These are phyloP conservation scores for Drosophila busckii DNA, from an alignment of 1,140 invertebrate species.

Conservation along the genomic window DNA sequence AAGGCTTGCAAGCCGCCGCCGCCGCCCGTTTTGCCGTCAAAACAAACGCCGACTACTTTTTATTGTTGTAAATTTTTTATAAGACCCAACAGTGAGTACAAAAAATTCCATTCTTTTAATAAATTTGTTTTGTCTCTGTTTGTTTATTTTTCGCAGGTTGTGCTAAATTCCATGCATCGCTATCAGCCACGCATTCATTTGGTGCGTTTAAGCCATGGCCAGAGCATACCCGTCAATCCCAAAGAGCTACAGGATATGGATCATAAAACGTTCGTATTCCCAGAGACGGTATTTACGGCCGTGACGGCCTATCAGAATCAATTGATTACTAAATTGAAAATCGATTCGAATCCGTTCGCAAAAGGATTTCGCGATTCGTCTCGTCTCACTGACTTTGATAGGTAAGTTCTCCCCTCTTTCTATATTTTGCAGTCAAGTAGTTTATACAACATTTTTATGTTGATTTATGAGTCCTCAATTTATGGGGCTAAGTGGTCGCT, in stretches of 20 bases:
- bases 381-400: constrained; percentile 95
- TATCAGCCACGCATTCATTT: constrained; percentile 98
- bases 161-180: constrained; percentile 99
- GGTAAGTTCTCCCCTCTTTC: constrained; percentile 42
- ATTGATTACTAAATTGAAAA: constrained; percentile 97
- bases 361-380: constrained; percentile 97
- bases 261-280: constrained; percentile 96
- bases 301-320: constrained; percentile 99
- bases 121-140: neutral
- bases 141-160: constrained; percentile 85
- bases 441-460: constrained; percentile 35
- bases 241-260: constrained; percentile 90
- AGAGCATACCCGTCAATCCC: constrained; percentile 87
- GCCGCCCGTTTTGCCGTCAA: constrained; percentile 48
- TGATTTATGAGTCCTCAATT: constrained; percentile 41
- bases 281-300: constrained; percentile 98
- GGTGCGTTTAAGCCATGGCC: constrained; percentile 85
- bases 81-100: constrained; percentile 18
- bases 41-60: constrained; percentile 72
- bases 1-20: constrained; percentile 41
- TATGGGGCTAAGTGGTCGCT: too few relatives aligned
- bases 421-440: constrained; percentile 12
- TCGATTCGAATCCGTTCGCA: constrained; percentile 97
- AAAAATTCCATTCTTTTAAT: constrained; percentile 8
- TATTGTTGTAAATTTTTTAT: constrained; percentile 72